A percentile compares a stretch with the other conserved stretches of the same genome.
phyloP scores from a whole-genome alignment of 2,113 vertebrate genomes.

The Rhagologus leucostigma region DNA sequence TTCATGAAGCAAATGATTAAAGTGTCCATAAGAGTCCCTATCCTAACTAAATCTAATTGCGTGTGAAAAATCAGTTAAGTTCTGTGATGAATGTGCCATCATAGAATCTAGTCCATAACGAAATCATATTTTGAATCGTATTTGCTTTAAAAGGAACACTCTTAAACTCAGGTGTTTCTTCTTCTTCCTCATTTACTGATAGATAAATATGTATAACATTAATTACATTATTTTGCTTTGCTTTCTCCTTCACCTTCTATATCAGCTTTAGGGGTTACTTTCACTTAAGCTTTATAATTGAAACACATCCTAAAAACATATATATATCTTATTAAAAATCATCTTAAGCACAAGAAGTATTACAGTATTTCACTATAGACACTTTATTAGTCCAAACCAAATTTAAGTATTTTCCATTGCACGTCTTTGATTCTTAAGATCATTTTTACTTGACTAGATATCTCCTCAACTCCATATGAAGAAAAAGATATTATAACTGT shows the following conservation, averaged over 20 bases:
- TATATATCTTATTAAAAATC: neutral
- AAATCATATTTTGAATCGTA: neutral
- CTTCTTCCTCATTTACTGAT: neutral
- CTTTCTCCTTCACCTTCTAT: neutral
- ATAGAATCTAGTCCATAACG: neutral
- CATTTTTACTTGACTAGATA: neutral
- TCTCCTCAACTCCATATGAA: neutral
- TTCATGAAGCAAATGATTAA: conserved; percentile 59
- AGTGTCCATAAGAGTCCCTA: conserved; percentile 35
- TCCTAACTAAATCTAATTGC: conserved; percentile 50
- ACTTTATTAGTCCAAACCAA: neutral
- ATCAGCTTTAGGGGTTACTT: neutral
- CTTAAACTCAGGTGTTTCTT: neutral
- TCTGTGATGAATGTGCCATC: neutral
- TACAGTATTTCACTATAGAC: neutral
- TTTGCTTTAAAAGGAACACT: neutral
- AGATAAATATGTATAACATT: neutral
- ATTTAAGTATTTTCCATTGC: neutral
- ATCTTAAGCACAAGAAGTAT: neutral
- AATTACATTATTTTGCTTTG: neutral
- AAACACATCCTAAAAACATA: neutral
- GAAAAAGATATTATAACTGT: neutral
- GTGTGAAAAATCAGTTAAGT: conserved; percentile 33
- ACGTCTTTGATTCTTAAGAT: neutral
- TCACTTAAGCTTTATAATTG: neutral